Conservation (phyloP, 2,797 vertebrate species). For the Sylvilagus floridanus region DNA sequence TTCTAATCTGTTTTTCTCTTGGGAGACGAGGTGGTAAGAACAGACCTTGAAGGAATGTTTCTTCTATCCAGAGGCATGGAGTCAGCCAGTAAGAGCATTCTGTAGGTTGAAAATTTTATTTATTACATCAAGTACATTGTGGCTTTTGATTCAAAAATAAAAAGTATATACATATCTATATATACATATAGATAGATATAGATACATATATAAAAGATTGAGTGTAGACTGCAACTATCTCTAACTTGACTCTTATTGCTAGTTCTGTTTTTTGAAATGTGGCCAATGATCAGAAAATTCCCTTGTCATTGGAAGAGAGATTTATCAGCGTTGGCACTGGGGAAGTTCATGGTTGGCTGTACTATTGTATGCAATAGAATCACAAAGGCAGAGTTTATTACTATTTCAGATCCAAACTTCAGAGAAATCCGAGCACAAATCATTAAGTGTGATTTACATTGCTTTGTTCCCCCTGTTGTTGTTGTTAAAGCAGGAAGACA, state of each 20-base stretch:
- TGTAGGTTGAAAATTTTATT: constrained; percentile 84
- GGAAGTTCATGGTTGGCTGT: constrained; percentile 67
- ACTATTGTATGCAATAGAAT: constrained; percentile 50
- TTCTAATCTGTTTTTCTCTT: constrained; percentile 87
- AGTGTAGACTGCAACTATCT: constrained; percentile 56
- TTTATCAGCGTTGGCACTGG: constrained; percentile 79
- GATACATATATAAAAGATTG: constrained; percentile 48
- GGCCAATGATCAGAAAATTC: constrained; percentile 77
- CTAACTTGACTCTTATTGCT: constrained; percentile 67
- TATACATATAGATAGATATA: no score
- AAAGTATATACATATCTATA: background rate
- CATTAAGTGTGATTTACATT: constrained; percentile 62
- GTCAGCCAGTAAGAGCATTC: constrained; percentile 84
- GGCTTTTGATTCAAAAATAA: constrained; percentile 81
- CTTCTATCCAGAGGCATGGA: constrained; percentile 82
- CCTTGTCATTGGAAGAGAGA: constrained; percentile 72
- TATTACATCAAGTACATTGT: constrained; percentile 78
- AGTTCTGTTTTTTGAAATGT: constrained; percentile 74
- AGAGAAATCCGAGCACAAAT: constrained; percentile 66
- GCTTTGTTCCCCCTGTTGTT: background rate
- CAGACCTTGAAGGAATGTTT: constrained; percentile 83
- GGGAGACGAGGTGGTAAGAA: constrained; percentile 85
- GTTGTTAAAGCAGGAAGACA: constrained; percentile 50
- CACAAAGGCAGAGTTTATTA: constrained; percentile 73
- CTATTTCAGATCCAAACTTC: constrained; percentile 74